Evolutionary conservation across 2,888 invertebrate genomes (phyloP).

Genomic region (Hemithea aestivaria): DNA sequence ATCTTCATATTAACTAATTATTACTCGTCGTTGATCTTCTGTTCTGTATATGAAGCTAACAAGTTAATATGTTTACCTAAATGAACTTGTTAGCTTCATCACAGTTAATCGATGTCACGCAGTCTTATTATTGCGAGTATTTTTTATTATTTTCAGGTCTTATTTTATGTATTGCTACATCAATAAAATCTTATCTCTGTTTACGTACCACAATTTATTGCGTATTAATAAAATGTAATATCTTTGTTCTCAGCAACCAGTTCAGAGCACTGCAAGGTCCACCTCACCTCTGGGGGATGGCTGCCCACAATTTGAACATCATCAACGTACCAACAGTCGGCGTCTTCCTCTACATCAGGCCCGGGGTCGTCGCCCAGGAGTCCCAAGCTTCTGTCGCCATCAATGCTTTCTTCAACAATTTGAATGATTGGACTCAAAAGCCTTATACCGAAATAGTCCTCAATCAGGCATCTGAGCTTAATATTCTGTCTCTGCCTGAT

Average conservation of each 20-base stretch:
- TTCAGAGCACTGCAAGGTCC: conserved; percentile 50
- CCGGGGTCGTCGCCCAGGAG: conserved; percentile 43
- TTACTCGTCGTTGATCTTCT: too few species aligned
- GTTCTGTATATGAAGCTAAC: too few species aligned
- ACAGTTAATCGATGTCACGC: too few species aligned
- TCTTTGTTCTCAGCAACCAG: conserved; percentile 35
- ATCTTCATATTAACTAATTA: too few species aligned
- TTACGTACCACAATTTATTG: too few species aligned
- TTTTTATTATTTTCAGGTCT: background rate
- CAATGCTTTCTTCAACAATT: conserved; percentile 40
- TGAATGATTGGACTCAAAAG: conserved; percentile 58
- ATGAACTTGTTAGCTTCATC: too few species aligned
- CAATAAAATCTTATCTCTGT: too few species aligned
- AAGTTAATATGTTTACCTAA: too few species aligned
- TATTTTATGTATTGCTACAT: conserved; percentile 2
- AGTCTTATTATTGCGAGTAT: too few species aligned
- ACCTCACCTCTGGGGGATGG: conserved; percentile 56
- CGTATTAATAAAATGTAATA: too few species aligned
- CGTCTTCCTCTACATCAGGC: conserved; percentile 45
- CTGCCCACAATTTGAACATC: conserved; percentile 54
- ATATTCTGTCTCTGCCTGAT: conserved; percentile 59
- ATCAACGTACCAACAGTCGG: conserved; percentile 45
- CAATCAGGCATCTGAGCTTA: conserved; percentile 50
- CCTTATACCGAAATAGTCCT: conserved; percentile 46
- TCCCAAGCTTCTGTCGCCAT: conserved; percentile 49